Evolutionary conservation across 2,113 vertebrate genomes (phyloP).

Genomic region (Thalassarche chlororhynchos): DNA sequence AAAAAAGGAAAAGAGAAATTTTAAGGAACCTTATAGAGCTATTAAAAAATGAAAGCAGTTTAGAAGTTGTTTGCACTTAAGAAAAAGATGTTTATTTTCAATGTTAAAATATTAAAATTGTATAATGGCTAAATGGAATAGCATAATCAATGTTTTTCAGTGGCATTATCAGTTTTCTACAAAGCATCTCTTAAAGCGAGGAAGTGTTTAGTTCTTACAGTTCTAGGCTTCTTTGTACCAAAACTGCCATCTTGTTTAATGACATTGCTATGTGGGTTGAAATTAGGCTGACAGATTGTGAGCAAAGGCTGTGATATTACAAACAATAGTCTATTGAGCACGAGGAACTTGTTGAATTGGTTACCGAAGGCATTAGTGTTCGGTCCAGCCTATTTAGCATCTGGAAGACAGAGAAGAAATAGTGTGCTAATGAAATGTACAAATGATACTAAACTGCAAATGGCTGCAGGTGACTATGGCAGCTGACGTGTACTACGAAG

Average conservation of each 20-base stretch:
- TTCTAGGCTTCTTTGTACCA: slow-evolving; percentile 35
- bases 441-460: not conserved
- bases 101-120: not conserved
- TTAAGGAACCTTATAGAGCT: not conserved
- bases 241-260: slow-evolving; percentile 29
- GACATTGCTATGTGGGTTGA: slow-evolving; percentile 49
- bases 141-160: not conserved
- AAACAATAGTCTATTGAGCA: slow-evolving; percentile 50
- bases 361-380: slow-evolving; percentile 23
- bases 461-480: slow-evolving; percentile 17
- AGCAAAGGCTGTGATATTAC: slow-evolving; percentile 50
- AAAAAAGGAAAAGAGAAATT: not conserved
- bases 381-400: slow-evolving; percentile 19
- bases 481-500: not conserved
- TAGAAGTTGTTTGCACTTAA: not conserved
- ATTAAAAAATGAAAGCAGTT: not conserved
- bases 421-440: not conserved
- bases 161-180: not conserved
- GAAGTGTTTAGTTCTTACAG: slow-evolving; percentile 32
- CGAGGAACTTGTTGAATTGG: slow-evolving; percentile 49
- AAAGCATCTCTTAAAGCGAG: not conserved
- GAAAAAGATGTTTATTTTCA: not conserved
- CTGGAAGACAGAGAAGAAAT: slow-evolving; percentile 34
- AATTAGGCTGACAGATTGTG: slow-evolving; percentile 61
- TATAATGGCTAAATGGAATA: not conserved